A percentile compares a stretch with the other conserved stretches of the same genome.
Conservation (phyloP, 1,140 invertebrate genomes). For the Euwallacea similis region DNA sequence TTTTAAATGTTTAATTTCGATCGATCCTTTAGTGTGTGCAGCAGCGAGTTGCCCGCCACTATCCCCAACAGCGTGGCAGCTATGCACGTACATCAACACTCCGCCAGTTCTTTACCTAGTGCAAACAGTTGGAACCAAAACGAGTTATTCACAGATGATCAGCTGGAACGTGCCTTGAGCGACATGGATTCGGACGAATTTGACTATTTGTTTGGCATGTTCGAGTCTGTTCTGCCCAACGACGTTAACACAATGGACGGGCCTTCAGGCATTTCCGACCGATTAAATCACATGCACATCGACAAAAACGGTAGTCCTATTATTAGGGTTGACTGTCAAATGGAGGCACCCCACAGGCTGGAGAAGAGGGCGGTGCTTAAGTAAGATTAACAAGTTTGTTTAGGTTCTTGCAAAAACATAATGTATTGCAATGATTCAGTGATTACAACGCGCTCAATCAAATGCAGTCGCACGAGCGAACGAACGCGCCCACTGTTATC, state of each 20-base stretch:
- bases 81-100: not conserved
- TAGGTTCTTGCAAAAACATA: no score
- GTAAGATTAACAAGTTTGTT: no score
- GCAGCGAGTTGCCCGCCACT: slow-evolving; percentile 37
- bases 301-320: not conserved
- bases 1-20: no score
- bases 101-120: not conserved
- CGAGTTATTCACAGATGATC: slow-evolving; percentile 28
- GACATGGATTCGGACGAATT: slow-evolving; percentile 48
- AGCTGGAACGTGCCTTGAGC: slow-evolving; percentile 33
- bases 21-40: slow-evolving; percentile 21
- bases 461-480: no score
- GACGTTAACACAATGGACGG: slow-evolving; percentile 5
- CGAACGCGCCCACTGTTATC: not conserved
- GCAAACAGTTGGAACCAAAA: slow-evolving; percentile 25
- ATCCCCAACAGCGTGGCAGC: slow-evolving; percentile 19
- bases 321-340: no score
- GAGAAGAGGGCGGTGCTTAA: no score
- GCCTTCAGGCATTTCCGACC: slow-evolving; percentile 5
- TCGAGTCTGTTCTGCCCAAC: slow-evolving; percentile 21
- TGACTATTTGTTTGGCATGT: slow-evolving; percentile 35
- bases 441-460: no score
- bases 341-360: no score
- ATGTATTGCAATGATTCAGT: no score
- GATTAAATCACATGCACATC: slow-evolving; percentile 13